phyloP scores from a whole-genome alignment of 2,888 invertebrate species.

The Euzophera pinguis region DNA sequence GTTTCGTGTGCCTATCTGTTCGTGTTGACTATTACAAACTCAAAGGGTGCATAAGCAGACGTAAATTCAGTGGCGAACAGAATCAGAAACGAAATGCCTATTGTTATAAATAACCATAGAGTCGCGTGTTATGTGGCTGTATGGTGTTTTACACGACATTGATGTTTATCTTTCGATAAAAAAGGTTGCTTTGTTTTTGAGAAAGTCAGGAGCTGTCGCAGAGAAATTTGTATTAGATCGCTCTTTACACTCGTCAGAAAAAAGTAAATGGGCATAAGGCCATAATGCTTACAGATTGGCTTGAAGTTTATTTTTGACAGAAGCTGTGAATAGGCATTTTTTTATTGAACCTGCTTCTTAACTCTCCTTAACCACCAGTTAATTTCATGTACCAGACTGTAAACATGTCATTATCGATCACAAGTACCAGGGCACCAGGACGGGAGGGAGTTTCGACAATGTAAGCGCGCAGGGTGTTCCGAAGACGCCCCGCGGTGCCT shows the following conservation, averaged over 20 bases:
- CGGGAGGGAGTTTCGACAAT: conserved; percentile 36
- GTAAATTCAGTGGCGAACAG: neutral
- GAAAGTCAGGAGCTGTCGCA: too few species aligned
- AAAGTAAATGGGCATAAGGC: too few species aligned
- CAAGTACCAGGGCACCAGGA: conserved; percentile 41
- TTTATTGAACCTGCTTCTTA: too few species aligned
- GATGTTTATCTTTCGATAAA: neutral
- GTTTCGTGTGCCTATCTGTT: neutral
- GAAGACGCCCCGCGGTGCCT: conserved; percentile 53
- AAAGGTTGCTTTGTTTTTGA: too few species aligned
- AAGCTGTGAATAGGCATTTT: too few species aligned
- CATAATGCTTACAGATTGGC: too few species aligned
- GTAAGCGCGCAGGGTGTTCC: conserved; percentile 28
- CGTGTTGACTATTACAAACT: conserved; percentile 1
- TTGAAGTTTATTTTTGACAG: too few species aligned
- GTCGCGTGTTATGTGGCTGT: conserved; percentile 9
- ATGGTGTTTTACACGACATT: neutral
- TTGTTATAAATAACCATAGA: conserved; percentile 4
- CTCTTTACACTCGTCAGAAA: too few species aligned
- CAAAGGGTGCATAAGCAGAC: conserved; percentile 6
- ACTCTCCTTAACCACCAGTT: neutral
- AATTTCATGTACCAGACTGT: conserved; percentile 3
- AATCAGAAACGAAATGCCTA: conserved; percentile 2
- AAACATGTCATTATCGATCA: conserved; percentile 30
- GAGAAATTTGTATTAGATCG: too few species aligned